phyloP scores from a whole-genome alignment of 2,797 vertebrate genomes.

The Manis javanica region DNA sequence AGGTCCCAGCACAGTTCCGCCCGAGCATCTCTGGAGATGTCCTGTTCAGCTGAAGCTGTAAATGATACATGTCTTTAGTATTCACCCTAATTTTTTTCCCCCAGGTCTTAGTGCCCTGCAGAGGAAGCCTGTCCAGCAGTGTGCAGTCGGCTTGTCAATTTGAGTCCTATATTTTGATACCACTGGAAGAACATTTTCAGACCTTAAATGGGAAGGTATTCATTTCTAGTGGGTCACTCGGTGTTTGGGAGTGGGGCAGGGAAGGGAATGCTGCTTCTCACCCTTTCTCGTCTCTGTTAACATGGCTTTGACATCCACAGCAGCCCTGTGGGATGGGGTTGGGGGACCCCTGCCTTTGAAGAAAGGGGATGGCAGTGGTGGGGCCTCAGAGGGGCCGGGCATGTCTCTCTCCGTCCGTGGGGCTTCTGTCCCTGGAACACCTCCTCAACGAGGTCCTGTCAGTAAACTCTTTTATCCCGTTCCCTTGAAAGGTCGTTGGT shows the following conservation, averaged over 20 bases:
- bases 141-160: conserved; percentile 90
- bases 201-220: conserved; percentile 94
- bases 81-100: not conserved
- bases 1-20: not conserved
- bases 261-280: not conserved
- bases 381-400: not conserved
- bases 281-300: not conserved
- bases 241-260: not conserved
- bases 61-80: rapidly evolving
- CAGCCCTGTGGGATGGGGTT: not conserved
- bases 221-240: not conserved
- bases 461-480: not conserved
- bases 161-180: conserved; percentile 94
- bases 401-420: rapidly evolving
- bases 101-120: conserved; percentile 95
- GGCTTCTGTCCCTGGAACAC: not conserved
- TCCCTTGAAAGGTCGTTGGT: not conserved
- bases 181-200: conserved; percentile 90
- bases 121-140: conserved; percentile 90
- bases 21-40: not conserved
- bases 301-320: not conserved
- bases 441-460: too few species aligned
- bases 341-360: not conserved
- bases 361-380: not conserved
- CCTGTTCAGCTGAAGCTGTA: not conserved